Conservation (phyloP, 92 coral and sea anemone genomes). For the Umimayanthus chanpuru region DNA sequence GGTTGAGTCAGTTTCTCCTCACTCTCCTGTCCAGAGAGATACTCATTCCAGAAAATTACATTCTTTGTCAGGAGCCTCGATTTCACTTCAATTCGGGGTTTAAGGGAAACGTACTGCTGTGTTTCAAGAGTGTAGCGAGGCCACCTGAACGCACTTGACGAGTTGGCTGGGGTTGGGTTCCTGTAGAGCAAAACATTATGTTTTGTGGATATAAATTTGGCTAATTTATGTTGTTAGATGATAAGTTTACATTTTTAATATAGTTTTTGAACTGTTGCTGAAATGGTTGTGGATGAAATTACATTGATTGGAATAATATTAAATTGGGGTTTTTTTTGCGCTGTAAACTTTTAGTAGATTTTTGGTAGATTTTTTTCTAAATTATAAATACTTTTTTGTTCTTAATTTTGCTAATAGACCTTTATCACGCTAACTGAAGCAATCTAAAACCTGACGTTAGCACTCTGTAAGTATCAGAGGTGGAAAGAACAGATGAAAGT, state of each 20-base stretch:
- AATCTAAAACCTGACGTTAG: too few relatives aligned
- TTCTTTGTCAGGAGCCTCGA: conserved; percentile 20
- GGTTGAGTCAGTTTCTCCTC: not conserved
- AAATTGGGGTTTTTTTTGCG: too few relatives aligned
- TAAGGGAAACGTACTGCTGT: conserved; percentile 1
- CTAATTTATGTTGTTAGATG: not conserved
- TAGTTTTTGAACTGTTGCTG: not conserved
- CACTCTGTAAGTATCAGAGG: too few relatives aligned
- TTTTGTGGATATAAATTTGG: not conserved
- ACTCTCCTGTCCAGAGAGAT: not conserved
- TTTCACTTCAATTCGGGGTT: not conserved
- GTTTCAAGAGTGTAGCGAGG: conserved; percentile 11
- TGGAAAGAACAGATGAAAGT: too few relatives aligned
- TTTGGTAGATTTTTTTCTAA: too few relatives aligned
- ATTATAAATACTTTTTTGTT: too few relatives aligned
- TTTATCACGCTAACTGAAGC: too few relatives aligned
- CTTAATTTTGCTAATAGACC: too few relatives aligned
- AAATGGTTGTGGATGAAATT: too few relatives aligned
- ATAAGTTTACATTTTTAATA: not conserved
- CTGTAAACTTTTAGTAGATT: too few relatives aligned
- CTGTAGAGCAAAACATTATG: not conserved
- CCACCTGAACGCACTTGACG: conserved; percentile 4
- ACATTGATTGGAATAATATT: too few relatives aligned
- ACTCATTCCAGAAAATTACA: conserved; percentile 20
- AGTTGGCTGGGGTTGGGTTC: conserved; percentile 16